Conservation (phyloP, 1,140 invertebrate genomes). For the Heliothis subflexa region DNA sequence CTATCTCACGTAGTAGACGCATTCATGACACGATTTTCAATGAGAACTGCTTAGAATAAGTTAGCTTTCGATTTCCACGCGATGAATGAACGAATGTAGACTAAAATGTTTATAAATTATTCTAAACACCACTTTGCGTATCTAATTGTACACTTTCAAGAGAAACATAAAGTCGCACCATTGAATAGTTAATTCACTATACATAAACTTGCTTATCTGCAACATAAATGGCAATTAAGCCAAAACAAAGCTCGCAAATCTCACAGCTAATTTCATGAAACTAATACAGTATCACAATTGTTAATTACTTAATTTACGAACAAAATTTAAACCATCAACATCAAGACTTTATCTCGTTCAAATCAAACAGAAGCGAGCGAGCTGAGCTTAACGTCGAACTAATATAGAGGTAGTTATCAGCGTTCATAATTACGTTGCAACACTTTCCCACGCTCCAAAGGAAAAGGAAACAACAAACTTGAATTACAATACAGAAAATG, state of each 20-base stretch:
- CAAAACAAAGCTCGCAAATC: neutral
- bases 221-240: neutral
- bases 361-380: constrained; percentile 20
- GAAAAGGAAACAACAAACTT: constrained; percentile 48
- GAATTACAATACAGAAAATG: constrained; percentile 51
- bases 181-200: neutral
- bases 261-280: neutral
- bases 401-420: constrained; percentile 43
- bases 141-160: no score
- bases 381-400: neutral
- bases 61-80: constrained; percentile 21
- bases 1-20: neutral
- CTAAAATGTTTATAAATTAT: constrained; percentile 1
- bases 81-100: constrained; percentile 5
- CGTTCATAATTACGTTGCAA: constrained; percentile 36
- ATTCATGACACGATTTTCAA: constrained; percentile 24
- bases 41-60: neutral
- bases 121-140: constrained; percentile 2
- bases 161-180: no score
- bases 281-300: neutral
- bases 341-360: constrained; percentile 2
- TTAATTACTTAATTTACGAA: constrained; percentile 17
- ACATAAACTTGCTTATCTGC: neutral
- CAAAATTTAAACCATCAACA: constrained; percentile 15
- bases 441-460: constrained; percentile 48